A percentile compares a stretch with the other conserved stretches of the same genome.
These are phyloP conservation scores for Loriculus beryllinus DNA, from an alignment of 2,797 vertebrate genomes.

Conservation along the genomic window DNA sequence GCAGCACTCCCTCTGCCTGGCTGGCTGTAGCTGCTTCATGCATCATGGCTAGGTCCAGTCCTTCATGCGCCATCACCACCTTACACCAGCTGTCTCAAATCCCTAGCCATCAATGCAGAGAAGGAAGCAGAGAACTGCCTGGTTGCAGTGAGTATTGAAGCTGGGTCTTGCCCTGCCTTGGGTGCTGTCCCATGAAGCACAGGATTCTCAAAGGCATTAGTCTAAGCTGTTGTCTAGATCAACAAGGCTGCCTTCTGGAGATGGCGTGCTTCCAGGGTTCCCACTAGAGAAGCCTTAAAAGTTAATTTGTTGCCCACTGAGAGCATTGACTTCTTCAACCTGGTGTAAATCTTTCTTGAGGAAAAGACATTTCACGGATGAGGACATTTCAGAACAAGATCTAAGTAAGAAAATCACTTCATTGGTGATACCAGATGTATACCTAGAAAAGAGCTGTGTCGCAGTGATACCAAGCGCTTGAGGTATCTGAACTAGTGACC, in stretches of 20 bases:
- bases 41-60: background rate
- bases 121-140: background rate
- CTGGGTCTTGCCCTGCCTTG: background rate
- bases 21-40: background rate
- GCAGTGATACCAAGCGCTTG: background rate
- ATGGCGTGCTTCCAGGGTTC: rapidly evolving
- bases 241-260: background rate
- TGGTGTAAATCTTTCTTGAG: background rate
- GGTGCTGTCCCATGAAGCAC: rapidly evolving
- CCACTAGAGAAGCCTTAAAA: background rate
- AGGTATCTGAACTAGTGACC: background rate
- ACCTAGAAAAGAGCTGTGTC: background rate
- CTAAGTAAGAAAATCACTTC: background rate
- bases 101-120: rapidly evolving
- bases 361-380: background rate
- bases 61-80: rapidly evolving
- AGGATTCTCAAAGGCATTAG: rapidly evolving
- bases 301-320: background rate
- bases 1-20: rapidly evolving
- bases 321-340: background rate
- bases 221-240: background rate
- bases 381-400: background rate
- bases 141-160: rapidly evolving
- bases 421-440: background rate
- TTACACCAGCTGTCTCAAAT: rapidly evolving